Base-by-base conservation (phyloP, 2,113 vertebrate genomes). In the Gobiocypris rarus region DNA sequence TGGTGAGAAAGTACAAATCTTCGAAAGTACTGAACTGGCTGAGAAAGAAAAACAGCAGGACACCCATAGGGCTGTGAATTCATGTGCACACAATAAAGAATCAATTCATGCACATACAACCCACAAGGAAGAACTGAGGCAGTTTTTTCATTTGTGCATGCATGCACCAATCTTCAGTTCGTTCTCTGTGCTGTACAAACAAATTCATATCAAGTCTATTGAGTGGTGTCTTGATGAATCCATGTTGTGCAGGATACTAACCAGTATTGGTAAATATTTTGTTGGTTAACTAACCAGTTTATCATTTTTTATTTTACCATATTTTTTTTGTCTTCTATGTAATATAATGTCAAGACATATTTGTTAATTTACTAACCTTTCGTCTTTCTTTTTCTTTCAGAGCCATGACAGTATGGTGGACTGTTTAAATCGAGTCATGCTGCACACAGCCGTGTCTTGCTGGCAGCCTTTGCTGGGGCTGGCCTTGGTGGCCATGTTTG, bases 401-500 rank as follows among this genome's bases (percentile, higher is more conserved):
- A 96, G 94, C 95, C 54, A 92, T 98, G 96, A 97, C 96, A 61
- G 91, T 95, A 95, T 95, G 93, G 92, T 96, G 92, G 94, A 96
- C 93, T 91, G 89, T 90, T 95, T 95, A 92, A 92, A 95, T 95
- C 96, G 94, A 97, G 96, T 97, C 98, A 99, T 99, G 98, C 95
- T 93, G 96, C 97, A 98, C 95, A 95, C 95, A 87, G 95, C 95
- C 91, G 83, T 94, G 90, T 95, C 96, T 91, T 97, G 94, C 92
- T 98, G 97, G 97, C 97, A 97, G 93, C 96, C 93, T 9, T 94
- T 98, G 94, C 95, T 98, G 92, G 95, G 97, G 93, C 94, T 99
- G 93, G 95, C 95, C 94, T 93, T 98, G 38, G 88, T 98, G 93
- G 95, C 96, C n/a, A 71, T 96, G 90, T 96, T 96, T 83, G 92